Percentiles rank a stretch among this genome's conserved stretches.
phyloP scores from a whole-genome alignment of 2,113 vertebrate genomes.

The Muntiacus reevesi region DNA sequence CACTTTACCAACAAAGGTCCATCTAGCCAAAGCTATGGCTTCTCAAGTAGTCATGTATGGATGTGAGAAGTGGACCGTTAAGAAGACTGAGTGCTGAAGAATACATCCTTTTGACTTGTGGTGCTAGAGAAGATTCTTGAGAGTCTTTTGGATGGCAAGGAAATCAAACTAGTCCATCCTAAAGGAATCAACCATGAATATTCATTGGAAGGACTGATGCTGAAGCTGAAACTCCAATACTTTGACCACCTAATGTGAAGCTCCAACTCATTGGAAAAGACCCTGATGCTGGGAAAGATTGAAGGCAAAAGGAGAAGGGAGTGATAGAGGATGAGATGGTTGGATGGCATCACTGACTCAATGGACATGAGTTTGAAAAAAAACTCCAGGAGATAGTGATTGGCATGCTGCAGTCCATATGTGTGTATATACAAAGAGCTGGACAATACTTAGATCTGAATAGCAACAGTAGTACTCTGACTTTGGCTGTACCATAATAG shows the following conservation, averaged over 20 bases:
- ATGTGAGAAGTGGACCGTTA: not conserved
- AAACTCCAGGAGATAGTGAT: not conserved
- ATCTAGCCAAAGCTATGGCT: not conserved
- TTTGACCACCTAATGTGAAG: not conserved
- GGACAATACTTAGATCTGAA: not conserved
- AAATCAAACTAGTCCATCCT: not conserved
- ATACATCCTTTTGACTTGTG: not conserved
- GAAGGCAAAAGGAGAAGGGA: not conserved
- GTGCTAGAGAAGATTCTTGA: not conserved
- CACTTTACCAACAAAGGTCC: not conserved
- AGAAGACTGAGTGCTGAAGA: not conserved
- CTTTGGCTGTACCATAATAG: not conserved
- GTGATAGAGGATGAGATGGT: not conserved
- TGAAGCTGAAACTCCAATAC: not conserved
- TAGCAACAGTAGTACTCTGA: not conserved
- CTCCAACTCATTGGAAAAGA: fast-evolving
- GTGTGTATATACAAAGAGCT: not conserved
- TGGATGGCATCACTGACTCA: not conserved
- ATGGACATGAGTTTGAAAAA: not conserved
- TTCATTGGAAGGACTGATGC: not conserved
- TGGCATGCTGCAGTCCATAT: not conserved
- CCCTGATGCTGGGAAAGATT: not conserved
- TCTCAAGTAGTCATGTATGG: not conserved
- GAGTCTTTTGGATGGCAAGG: not conserved
- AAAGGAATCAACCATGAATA: not conserved